These are phyloP conservation scores for Seison nebaliae DNA, from an alignment of 1,140 invertebrate species.

Conservation along the genomic window DNA sequence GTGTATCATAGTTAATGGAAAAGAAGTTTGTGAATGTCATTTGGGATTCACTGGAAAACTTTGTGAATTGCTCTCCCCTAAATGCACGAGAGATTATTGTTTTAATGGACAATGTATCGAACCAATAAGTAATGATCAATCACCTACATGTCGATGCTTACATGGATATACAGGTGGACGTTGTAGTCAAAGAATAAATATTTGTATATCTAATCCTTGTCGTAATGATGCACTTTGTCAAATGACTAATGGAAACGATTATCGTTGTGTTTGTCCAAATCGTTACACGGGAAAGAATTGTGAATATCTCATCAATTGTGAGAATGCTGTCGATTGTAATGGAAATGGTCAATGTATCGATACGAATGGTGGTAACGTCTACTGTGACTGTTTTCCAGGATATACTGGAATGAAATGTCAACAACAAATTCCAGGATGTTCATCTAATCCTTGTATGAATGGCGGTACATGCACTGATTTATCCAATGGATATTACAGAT, in stretches of 20 bases:
- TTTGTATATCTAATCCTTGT: conserved; percentile 24
- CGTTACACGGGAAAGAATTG: conserved; percentile 15
- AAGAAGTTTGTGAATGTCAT: conserved; percentile 51
- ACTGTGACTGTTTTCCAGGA: conserved; percentile 4
- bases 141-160: no score
- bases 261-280: conserved; percentile 14
- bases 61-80: conserved; percentile 47
- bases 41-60: conserved; percentile 60
- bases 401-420: conserved; percentile 12
- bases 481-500: conserved; percentile 6
- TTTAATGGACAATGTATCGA: conserved; percentile 45
- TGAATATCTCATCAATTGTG: conserved; percentile 5
- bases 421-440: conserved; percentile 6
- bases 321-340: no score
- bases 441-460: conserved; percentile 55
- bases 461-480: conserved; percentile 47
- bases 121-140: no score
- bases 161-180: conserved; percentile 14
- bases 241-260: conserved; percentile 25
- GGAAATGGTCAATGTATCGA: no score
- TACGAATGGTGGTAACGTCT: conserved; percentile 2
- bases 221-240: conserved; percentile 32
- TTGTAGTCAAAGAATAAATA: conserved; percentile 15
- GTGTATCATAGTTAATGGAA: conserved; percentile 33
- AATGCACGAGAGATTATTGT: conserved; percentile 60